Percentiles rank a stretch among this genome's conserved stretches.
Evolutionary conservation across 2,888 invertebrate genomes (phyloP).

Genomic region (Erannis defoliaria): DNA sequence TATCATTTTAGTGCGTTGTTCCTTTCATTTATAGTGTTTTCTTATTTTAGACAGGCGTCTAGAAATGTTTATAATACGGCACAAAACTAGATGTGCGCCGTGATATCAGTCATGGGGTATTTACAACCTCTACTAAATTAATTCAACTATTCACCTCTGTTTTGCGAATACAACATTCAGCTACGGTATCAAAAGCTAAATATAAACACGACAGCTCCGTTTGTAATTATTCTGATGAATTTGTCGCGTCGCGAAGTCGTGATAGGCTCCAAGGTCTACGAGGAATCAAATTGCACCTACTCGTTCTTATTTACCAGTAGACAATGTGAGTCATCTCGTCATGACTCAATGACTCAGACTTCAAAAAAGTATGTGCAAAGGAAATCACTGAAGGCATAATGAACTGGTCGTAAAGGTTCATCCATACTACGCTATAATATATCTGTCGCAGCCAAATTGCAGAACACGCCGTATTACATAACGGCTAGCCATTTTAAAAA

Average conservation of each 20-base stretch:
- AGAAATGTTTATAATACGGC: no score
- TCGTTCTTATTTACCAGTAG: conserved; percentile 30
- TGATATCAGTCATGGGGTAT: no score
- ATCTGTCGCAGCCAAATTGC: no score
- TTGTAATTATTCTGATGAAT: conserved; percentile 40
- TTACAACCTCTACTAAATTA: no score
- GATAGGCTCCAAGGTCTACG: conserved; percentile 63
- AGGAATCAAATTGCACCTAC: conserved; percentile 55
- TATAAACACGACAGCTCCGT: conserved; percentile 19
- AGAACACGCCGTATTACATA: no score
- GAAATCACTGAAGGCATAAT: conserved; percentile 7
- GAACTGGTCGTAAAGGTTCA: background rate
- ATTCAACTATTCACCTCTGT: background rate
- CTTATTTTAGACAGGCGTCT: background rate
- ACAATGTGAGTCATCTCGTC: conserved; percentile 36
- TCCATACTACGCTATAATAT: background rate
- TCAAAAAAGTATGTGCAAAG: conserved; percentile 13
- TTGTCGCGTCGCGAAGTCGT: conserved; percentile 46
- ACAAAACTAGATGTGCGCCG: no score
- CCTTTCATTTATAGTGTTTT: conserved; percentile 3
- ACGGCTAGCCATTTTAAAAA: no score
- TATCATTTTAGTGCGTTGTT: background rate
- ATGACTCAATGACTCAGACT: conserved; percentile 31
- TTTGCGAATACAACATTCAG: background rate
- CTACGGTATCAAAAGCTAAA: conserved; percentile 17